Evolutionary conservation across 1,140 invertebrate genomes (phyloP), one percentile per base, ranked within the genome.

Genomic region (Mya arenaria): DNA sequence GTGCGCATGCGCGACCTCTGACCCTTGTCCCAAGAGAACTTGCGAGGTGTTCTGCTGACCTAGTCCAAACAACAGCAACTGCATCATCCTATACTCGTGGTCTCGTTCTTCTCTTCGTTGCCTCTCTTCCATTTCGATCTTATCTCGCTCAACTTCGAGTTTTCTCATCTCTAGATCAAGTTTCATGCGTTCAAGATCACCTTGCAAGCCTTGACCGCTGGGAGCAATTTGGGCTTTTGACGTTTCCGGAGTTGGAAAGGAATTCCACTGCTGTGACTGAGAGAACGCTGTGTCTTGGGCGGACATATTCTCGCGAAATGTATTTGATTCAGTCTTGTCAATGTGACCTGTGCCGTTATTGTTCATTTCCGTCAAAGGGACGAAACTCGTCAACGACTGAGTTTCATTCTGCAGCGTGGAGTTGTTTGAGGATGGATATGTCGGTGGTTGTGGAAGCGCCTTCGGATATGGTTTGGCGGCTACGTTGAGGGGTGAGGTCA

Each of bases 51-150:
- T 60, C 30, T 80, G 77, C 36, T 80, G 77, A 60, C 77, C 77
- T 37, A 80, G 77, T 15, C 77, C 77, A 32, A 80, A 69, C 13
- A 80, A 39, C 34, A 80, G 37, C 36, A 80, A 39, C 34, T 80
- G 77, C 77, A 80, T 69, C 77, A 80, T 80, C 58, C 77, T 37
- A 39, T 71, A 80, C 30, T 80, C 65, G 28, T 80, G 77, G 36
- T 80, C 77, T 25, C 77, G n/a, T 8, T 80, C 77, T 25, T 80
- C 77, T 10, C 77, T 65, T 4, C 77, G 41, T 52, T 80, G 77
- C 32, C 77, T 10, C 44, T 80, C 77, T 39, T 80, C 77, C 65
- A 71, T 80, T 52, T 80, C 77, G 37, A 80, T 80, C 36, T 80
- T 80, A 55, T 80, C 71, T 17, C 77, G 19, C 32, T 80, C 77